Evolutionary conservation across 2,797 vertebrate species (phyloP).

Genomic region (Arnoldichthys spilopterus): DNA sequence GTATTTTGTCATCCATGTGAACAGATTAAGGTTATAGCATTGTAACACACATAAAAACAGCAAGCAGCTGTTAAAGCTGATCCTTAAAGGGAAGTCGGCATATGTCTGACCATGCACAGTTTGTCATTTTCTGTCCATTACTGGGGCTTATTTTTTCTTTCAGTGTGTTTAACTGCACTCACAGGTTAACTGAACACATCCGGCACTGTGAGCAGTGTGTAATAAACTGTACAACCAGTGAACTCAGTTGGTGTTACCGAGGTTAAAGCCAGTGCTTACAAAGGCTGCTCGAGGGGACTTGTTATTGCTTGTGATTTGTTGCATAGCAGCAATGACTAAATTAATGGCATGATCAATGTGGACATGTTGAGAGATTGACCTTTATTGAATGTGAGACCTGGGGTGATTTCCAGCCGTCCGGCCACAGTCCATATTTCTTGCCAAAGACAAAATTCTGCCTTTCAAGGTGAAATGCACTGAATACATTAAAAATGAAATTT

Average conservation of each 20-base stretch:
- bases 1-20: too few species aligned
- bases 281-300: conserved; percentile 67
- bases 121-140: background rate
- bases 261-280: conserved; percentile 59
- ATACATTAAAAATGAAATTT: background rate
- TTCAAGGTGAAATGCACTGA: background rate
- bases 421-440: background rate
- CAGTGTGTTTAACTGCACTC: background rate
- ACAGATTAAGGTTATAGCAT: too few species aligned
- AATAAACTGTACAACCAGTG: background rate
- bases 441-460: background rate
- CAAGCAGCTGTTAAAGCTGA: too few species aligned
- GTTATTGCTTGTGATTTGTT: conserved; percentile 67
- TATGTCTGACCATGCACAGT: background rate
- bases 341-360: conserved; percentile 63
- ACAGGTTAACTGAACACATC: background rate
- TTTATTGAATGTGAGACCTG: conserved; percentile 52
- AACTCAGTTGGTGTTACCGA: conserved; percentile 33
- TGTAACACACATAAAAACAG: too few species aligned
- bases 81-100: too few species aligned
- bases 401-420: conserved; percentile 45
- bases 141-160: background rate
- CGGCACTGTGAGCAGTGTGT: background rate
- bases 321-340: conserved; percentile 52
- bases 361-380: conserved; percentile 55